Percentiles rank a stretch among this genome's conserved stretches.
Conservation (phyloP, 2,888 invertebrate genomes). For the Tiphia femorata region DNA sequence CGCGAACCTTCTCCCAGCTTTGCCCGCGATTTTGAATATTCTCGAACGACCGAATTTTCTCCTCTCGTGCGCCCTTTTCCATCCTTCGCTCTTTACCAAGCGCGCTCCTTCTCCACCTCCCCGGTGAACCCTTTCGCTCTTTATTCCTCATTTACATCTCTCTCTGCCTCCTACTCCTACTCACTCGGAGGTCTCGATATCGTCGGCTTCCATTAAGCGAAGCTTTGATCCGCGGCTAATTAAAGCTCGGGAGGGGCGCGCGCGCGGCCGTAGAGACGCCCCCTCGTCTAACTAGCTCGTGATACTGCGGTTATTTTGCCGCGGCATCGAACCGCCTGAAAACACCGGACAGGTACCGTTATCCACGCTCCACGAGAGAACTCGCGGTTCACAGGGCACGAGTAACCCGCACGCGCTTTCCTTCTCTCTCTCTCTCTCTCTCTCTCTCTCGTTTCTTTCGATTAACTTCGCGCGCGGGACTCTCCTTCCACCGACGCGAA, state of each 20-base stretch:
- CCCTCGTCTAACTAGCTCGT: not conserved
- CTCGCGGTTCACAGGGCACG: no score
- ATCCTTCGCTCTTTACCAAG: slow-evolving; percentile 20
- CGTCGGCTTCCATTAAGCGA: slow-evolving; percentile 45
- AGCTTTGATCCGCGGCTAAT: slow-evolving; percentile 49
- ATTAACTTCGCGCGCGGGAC: not conserved
- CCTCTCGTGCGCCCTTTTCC: slow-evolving; percentile 1
- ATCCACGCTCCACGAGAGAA: not conserved
- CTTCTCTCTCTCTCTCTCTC: not conserved
- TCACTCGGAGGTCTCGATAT: slow-evolving; percentile 14
- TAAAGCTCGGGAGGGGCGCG: slow-evolving; percentile 37
- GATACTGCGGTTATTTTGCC: slow-evolving; percentile 4
- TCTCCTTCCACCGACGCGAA: no score
- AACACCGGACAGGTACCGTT: not conserved
- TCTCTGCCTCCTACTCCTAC: not conserved
- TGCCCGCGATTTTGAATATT: not conserved
- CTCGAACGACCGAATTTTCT: slow-evolving; percentile 22
- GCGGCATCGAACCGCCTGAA: slow-evolving; percentile 11
- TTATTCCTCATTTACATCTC: not conserved
- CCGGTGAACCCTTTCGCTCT: no score
- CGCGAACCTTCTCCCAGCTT: no score
- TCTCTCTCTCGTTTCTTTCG: not conserved
- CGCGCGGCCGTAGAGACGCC: slow-evolving; percentile 9
- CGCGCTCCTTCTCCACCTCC: slow-evolving; percentile 25
- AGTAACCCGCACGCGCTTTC: no score